Conservation (phyloP, 2,888 invertebrate genomes). For the Clivina fossor region DNA sequence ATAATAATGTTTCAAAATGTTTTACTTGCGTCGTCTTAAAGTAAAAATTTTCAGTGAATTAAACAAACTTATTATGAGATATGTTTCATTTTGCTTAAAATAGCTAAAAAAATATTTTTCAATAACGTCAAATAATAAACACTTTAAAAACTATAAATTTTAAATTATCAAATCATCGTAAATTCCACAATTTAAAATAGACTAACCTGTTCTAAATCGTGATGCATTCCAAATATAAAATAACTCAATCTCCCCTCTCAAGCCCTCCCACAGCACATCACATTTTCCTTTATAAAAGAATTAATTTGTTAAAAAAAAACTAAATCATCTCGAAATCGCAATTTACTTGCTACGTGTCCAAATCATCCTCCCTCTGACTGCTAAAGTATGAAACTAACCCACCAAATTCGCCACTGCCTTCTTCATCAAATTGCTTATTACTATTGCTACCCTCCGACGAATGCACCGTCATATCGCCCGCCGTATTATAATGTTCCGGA, state of each 20-base stretch:
- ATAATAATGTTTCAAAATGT: no score
- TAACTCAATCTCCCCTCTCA: neutral
- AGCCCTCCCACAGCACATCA: no score
- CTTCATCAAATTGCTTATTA: slow-evolving; percentile 58
- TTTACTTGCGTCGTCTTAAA: no score
- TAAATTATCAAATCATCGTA: no score
- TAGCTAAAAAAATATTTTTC: no score
- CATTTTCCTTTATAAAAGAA: neutral
- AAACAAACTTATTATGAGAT: no score
- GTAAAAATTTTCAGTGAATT: no score
- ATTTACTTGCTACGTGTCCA: slow-evolving; percentile 69
- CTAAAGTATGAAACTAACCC: slow-evolving; percentile 91
- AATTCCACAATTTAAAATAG: slow-evolving; percentile 11
- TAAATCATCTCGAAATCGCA: neutral
- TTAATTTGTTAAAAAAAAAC: neutral
- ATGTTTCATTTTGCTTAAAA: no score
- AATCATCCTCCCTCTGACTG: slow-evolving; percentile 84
- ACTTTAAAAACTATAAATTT: no score
- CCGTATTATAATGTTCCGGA: slow-evolving; percentile 42
- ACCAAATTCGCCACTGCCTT: slow-evolving; percentile 75
- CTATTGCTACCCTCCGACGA: slow-evolving; percentile 44
- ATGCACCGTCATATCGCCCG: slow-evolving; percentile 36
- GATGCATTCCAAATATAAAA: slow-evolving; percentile 3
- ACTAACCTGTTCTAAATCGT: slow-evolving; percentile 4
- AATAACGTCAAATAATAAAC: no score